Evolutionary conservation across 2,797 vertebrate genomes (phyloP).

Genomic region (Tamandua tetradactyla): DNA sequence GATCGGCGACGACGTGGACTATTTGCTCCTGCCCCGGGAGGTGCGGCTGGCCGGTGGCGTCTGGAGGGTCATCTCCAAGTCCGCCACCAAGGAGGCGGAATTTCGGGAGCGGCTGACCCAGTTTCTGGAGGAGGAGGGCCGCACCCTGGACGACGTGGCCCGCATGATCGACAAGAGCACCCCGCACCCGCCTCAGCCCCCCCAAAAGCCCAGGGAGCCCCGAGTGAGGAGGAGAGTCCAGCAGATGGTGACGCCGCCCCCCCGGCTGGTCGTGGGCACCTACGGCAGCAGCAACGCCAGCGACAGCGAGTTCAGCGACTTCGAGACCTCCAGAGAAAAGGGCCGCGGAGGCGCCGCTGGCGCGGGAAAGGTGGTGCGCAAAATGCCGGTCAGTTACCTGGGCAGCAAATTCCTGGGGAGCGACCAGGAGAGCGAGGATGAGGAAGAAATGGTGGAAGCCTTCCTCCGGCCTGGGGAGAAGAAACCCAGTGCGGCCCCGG

Average conservation of each 20-base stretch:
- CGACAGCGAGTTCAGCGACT: slow-evolving; percentile 74
- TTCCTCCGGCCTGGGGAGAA: slow-evolving; percentile 61
- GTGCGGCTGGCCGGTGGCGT: slow-evolving; percentile 73
- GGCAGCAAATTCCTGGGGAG: slow-evolving; percentile 79
- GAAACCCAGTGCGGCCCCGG: neutral
- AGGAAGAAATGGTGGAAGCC: slow-evolving; percentile 71
- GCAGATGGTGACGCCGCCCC: slow-evolving; percentile 61
- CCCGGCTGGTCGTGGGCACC: slow-evolving; percentile 71
- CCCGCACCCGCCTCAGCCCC: slow-evolving; percentile 69
- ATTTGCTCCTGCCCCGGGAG: slow-evolving; percentile 69
- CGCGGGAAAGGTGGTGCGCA: slow-evolving; percentile 36
- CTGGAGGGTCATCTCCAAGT: slow-evolving; percentile 78
- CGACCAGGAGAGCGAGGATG: slow-evolving; percentile 73
- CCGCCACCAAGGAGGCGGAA: slow-evolving; percentile 70
- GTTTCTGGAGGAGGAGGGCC: slow-evolving; percentile 78
- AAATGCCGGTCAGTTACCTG: slow-evolving; percentile 74
- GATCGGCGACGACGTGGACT: slow-evolving; percentile 69
- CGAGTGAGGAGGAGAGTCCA: slow-evolving; percentile 32
- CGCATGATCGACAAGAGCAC: slow-evolving; percentile 70
- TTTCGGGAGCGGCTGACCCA: slow-evolving; percentile 74
- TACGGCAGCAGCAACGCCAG: slow-evolving; percentile 76
- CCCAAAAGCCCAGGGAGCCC: slow-evolving; percentile 35
- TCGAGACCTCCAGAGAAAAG: slow-evolving; percentile 41
- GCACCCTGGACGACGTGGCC: slow-evolving; percentile 75
- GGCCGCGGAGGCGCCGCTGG: neutral